Conservation (phyloP, 2,113 vertebrate species). For the Phrynosoma blainvillii region DNA sequence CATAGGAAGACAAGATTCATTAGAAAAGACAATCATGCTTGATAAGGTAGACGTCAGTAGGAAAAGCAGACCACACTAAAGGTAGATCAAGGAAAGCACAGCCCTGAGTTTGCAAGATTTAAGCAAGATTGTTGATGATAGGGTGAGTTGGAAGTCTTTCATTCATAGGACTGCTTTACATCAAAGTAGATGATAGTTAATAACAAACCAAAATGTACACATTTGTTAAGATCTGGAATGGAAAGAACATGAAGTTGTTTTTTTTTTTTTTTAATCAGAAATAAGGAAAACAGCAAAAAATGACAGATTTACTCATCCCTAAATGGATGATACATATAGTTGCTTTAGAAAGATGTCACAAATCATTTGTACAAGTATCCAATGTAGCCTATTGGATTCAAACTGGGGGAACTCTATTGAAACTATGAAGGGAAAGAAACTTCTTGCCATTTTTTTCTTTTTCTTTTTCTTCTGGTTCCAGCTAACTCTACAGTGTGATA, state of each 20-base stretch:
- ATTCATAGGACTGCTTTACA: no score
- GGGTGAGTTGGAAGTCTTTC: no score
- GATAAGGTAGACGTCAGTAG: no score
- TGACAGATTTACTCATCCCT: background rate
- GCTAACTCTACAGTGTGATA: background rate
- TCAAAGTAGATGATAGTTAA: no score
- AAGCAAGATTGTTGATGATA: no score
- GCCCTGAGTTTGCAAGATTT: no score
- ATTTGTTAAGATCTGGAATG: background rate
- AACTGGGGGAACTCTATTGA: background rate
- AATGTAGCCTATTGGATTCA: background rate
- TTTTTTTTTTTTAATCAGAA: background rate
- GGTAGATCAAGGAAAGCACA: no score
- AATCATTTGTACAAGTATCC: background rate
- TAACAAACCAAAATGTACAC: no score
- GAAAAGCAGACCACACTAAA: no score
- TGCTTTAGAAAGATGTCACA: background rate
- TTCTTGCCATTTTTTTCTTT: background rate
- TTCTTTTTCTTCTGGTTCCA: background rate
- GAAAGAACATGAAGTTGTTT: background rate
- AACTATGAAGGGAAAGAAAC: conserved; percentile 27
- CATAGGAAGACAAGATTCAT: no score
- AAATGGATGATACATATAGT: background rate
- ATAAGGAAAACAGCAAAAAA: background rate
- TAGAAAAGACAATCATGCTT: no score